Base-by-base conservation (phyloP, 2,888 invertebrate genomes). In the Pachymerium ferrugineum region DNA sequence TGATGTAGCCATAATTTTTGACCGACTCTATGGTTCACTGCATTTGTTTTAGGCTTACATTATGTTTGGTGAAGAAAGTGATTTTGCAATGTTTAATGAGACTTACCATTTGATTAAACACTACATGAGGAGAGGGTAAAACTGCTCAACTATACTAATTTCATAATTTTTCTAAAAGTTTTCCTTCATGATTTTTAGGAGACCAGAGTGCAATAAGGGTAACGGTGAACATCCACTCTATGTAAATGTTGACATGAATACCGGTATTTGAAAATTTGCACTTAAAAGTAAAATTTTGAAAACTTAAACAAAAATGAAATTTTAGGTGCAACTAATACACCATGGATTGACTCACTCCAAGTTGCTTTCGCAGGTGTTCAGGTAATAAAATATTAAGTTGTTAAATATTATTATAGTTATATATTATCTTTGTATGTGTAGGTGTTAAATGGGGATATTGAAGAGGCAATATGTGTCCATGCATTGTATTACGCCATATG, bases 311-410 rank as follows among this genome's bases (percentile, higher is more conserved):
- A 38, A 38, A 2, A 38, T n/a, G n/a, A n/a, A n/a, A n/a, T n/a
- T n/a, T n/a, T n/a, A 83, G 84, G 69, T 16, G 62, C 31, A 5
- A 84, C 85, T 4, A 80, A 84, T 70, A 88, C 87, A 74, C 85
- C 86, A 70, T 89, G 88, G 88, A 86, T 88, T 68, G 88, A 88
- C 81, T 84, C 88, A 1, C 80, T 88, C 28, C 87, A 88, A 80
- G 87, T 86, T 54, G 83, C 85, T 14, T 82, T 82, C 78, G 78
- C 81, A 62, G 81, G 80, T 22, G 76, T 81, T 12, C 81, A 81
- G 77, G 84, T 86, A 14, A 73, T 71, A 5, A 19, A 12, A 19
- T 35, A 19, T 71, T 19, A 14, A 69, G 8, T 69, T 62, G 28
- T 69, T 69, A 10, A 10, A 25, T 6, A 25, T 10, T 25, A 69